phyloP scores from a whole-genome alignment of 2,797 vertebrate species.

The Novumbra hubbsi region DNA sequence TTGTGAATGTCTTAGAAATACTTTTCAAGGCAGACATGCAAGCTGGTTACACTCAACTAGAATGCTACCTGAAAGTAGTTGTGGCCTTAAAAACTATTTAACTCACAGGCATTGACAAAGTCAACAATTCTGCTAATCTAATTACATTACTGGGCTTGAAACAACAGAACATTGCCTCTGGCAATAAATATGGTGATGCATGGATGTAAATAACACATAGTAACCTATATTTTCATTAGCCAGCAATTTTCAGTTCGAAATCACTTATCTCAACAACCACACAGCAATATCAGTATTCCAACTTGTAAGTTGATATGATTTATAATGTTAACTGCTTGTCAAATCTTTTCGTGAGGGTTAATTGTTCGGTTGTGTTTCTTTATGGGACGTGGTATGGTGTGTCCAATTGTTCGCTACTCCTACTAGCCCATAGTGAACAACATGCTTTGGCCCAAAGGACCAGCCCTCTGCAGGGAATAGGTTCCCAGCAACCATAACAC shows the following conservation, averaged over 20 bases:
- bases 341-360: no score
- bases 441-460: not conserved
- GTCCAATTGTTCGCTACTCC: not conserved
- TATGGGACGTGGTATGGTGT: not conserved
- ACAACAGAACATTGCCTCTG: no score
- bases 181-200: not conserved
- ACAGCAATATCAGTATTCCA: not conserved
- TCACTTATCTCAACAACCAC: not conserved
- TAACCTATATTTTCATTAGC: not conserved
- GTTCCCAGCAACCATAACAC: not conserved
- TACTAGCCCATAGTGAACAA: not conserved
- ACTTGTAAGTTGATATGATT: not conserved
- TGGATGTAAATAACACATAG: not conserved
- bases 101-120: no score
- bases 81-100: no score
- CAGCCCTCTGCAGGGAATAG: not conserved
- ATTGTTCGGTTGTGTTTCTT: not conserved
- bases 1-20: not conserved
- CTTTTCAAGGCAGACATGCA: conserved; percentile 10
- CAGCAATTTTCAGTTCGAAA: not conserved
- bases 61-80: not conserved
- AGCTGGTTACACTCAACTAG: not conserved
- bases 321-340: not conserved
- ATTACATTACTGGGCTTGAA: no score
- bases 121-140: no score